Base-by-base conservation (phyloP, 1,140 invertebrate species). In the Bombus breviceps region DNA sequence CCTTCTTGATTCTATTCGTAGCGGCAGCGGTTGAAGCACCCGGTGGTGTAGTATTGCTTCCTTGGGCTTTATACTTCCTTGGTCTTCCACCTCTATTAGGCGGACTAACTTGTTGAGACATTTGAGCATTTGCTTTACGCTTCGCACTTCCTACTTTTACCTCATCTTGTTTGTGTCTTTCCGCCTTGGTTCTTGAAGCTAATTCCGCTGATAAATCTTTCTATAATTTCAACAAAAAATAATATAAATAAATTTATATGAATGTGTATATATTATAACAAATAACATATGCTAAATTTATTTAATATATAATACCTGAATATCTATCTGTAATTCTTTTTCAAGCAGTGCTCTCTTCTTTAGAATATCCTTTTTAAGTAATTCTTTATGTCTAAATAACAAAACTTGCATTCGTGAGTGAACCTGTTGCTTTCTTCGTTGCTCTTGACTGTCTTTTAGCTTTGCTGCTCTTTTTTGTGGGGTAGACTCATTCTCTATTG, bases 331-430 rank as follows among this genome's bases (percentile, higher is more conserved):
- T 72, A 99, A 96, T 94, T 98, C 98, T 91, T 98, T 98, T 94
- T 99, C 98, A 71, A 99, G 96, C 6, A 98, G 94, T 9, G 97
- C 97, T 89, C 98, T 95, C 93, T 99, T 99, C 90, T 98, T 98
- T 62, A 98, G 96, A 82, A 99, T 99, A 91, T 99, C 98, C 92
- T 98, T 99, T 94, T 99, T 99, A 34, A 99, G 96, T 86, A 97
- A 95, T 93, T 99, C 98, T 92, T 99, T 99, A 86, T 99, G 98
- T 88, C 97, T 96, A 93, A 97, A 97, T 34, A 98, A 94, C 68
- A 96, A 94, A 90, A 97, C 96, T 88, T 97, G 96, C 84, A 97
- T 95, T 89, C 96, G 96, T 32, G 96, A 96, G 92, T 95, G 95
- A 77, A 93, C 95, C 91, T 95, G 96, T 85, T 93, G 95, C 86